Base-by-base conservation (phyloP, 1,140 invertebrate genomes). In the Diploscapter pachys region DNA sequence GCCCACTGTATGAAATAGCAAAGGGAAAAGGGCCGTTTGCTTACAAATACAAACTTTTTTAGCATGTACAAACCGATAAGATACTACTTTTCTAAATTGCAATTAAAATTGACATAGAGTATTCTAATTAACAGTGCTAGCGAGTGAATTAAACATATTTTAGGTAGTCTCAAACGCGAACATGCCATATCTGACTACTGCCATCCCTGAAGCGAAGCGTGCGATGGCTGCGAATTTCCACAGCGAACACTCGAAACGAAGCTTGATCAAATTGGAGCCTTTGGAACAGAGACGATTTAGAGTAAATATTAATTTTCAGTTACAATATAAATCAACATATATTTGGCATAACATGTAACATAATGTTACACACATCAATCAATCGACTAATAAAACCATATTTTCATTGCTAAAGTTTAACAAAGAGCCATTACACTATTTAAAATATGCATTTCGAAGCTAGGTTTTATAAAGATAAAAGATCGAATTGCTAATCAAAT, bases 191-290 rank as follows among this genome's bases (percentile, higher is more conserved):
- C 53, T 57, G 8, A 57, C 71, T 52, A 78, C 57, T 1, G 48
- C 49, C 11, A 59, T 67, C 49, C 65, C 69, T 50, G 77, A 75
- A 63, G 63, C 65, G 54, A 55, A 57, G 4, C 69, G 76, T 52
- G 49, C 66, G 48, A 50, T 78, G 71, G 76, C 71, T 5, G 79
- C 73, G n/a, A 84, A 85, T 68, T 85, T 85, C 71, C 83, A 84
- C 4, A 80, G 77, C 61, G 78, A 85, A 57, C 85, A 85, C 64
- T 76, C 71, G 55, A 85, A 86, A 74, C 73, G 83, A 9, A 85
- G 81, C 11, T 78, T 84, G 54, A 74, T 85, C 67, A 84, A 85
- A 71, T 66, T 86, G 8, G 85, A 75, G 11, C 78, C 78, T 2
- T 48, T 80, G 57, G 78, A 80, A 64, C 76, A 80, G 53, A 77